Evolutionary conservation across 2,888 invertebrate species (phyloP), one percentile per base, ranked within the genome.

Genomic region (Pilophorus perplexus): DNA sequence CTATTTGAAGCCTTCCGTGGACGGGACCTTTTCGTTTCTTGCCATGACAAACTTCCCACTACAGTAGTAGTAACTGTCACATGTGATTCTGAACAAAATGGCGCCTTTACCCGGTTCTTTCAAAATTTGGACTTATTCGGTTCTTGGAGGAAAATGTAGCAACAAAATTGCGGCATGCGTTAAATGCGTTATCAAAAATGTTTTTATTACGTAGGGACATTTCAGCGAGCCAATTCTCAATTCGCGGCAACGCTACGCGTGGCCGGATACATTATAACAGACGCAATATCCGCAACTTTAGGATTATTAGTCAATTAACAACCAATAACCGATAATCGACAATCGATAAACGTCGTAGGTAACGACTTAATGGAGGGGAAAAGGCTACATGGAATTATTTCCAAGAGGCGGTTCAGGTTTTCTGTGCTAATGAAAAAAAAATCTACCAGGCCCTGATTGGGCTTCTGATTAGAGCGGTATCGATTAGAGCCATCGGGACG

Each of bases 71-170:
- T n/a, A n/a, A n/a, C 50, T 50, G 8, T n/a, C 8, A 50, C 27
- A 27, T 25, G 14, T 50, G 12, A 50, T 50, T n/a, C 50, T 50
- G 50, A 27, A 6, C 50, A 28, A 50, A 50, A 50, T 50, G 50
- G 50, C 50, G 25, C 50, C 50, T 28, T 50, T 28, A 27, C 6
- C 28, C n/a, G 50, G 50, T 50, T 50, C 27, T 50, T 50, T 50
- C 50, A 46, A 50, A 50, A 22, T 50, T 27, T 50, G 50, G 3
- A 50, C 50, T 27, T 27, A 50, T 28, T 50, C 50, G 50, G 50
- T 27, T 50, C 50, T 50, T 50, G 50, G 23, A n/a, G 50, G 50
- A 27, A 50, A n/a, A n/a, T n/a, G n/a, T n/a, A n/a, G n/a, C n/a
- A n/a, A n/a, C n/a, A n/a, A n/a, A n/a, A n/a, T n/a, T n/a, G n/a